Base-by-base conservation (phyloP, 2,113 vertebrate species). In the Mormoops blainvillei region DNA sequence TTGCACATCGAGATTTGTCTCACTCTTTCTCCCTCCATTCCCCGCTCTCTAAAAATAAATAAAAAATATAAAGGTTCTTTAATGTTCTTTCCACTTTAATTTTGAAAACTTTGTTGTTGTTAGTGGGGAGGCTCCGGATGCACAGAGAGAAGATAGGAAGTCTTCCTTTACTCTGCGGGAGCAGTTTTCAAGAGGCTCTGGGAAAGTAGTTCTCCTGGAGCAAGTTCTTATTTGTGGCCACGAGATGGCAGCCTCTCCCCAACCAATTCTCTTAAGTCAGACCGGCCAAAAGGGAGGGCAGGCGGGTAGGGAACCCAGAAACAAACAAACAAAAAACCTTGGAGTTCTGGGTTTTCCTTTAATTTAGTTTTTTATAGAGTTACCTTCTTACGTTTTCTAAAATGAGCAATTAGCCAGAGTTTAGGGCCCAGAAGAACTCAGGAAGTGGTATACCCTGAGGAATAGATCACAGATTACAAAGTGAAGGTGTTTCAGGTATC, bases 171-270 rank as follows among this genome's bases (percentile, higher is more conserved):
- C n/a, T 41, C 33, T 16, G 8, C 45, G 4, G 61, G n/a, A 63
- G 48, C 10, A 0, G 0, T 10, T 33, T 43, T 50, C 20, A 2
- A 2, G 36, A 45, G 41, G 36, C 15, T 31, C 22, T 28, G 43
- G n/a, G 38, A 26, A 11, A 16, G 13, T n/a, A n/a, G 5, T 26
- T 8, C n/a, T 84, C 48, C 41, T n/a, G 58, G 50, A 91, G 22
- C 4, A 50, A 94, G 5, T 83, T 94, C 68, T 92, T 77, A 80
- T 1, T 52, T 91, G 24, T 74, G 56, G 80, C 96, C 98, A 97
- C 96, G 43, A 98, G 98, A 95, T 98, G 98, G 97, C 98, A 98
- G 97, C 54, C 63, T 93, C 92, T 84, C 92, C 91, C 83, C 9
- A 28, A 71, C n/a, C 68, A 94, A 92, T 24, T 74, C 9, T 77